Percentiles rank a stretch among this genome's conserved stretches.
Conservation (phyloP, 2,888 invertebrate species). For the Orthosia gracilis region DNA sequence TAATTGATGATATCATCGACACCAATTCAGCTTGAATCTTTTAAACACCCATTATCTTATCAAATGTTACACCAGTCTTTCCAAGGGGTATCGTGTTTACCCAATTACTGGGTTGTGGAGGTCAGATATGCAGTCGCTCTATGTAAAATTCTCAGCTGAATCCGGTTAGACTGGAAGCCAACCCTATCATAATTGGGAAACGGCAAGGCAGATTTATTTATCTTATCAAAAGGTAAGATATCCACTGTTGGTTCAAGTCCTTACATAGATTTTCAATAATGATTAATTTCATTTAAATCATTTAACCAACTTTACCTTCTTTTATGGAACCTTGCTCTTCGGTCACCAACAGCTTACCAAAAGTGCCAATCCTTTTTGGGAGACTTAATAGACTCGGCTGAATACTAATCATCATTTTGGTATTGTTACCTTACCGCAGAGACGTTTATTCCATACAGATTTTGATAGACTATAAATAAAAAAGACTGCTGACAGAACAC, state of each 20-base stretch:
- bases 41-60: too few species aligned
- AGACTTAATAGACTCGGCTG: not conserved
- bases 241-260: not conserved
- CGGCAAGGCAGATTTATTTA: not conserved
- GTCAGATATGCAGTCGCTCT: too few species aligned
- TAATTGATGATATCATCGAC: slow-evolving; percentile 13
- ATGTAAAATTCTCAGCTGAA: too few species aligned
- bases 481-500: not conserved
- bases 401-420: slow-evolving; percentile 17
- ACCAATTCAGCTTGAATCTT: not conserved
- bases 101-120: too few species aligned
- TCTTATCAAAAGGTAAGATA: too few species aligned
- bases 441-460: not conserved
- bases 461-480: not conserved
- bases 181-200: too few species aligned
- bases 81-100: too few species aligned
- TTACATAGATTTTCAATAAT: not conserved
- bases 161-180: too few species aligned
- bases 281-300: slow-evolving; percentile 22
- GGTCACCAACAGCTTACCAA: slow-evolving; percentile 26
- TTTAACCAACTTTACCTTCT: not conserved
- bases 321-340: slow-evolving; percentile 7
- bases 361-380: not conserved
- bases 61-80: too few species aligned
- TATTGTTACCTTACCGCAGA: slow-evolving; percentile 2